Conservation (phyloP, 2,797 vertebrate genomes). For the Erethizon dorsatum region DNA sequence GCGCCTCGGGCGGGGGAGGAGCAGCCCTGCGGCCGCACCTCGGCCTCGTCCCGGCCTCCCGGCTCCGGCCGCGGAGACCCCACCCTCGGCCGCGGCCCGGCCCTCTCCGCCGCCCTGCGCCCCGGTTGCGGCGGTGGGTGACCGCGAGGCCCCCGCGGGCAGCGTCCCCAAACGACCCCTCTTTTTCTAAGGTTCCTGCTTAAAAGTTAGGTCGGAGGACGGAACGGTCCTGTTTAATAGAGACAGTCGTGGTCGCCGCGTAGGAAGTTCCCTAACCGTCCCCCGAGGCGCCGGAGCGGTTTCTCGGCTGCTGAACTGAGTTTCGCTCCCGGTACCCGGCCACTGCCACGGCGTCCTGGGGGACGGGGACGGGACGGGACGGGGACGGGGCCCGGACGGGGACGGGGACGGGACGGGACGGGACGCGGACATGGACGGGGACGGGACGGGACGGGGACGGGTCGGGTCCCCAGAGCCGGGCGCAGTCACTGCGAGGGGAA, state of each 20-base stretch:
- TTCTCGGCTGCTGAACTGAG: neutral
- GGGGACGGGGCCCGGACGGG: no score
- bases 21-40: constrained; percentile 58
- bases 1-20: constrained; percentile 85
- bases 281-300: neutral
- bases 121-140: neutral
- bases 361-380: no score
- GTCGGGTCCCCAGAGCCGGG: no score
- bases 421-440: no score
- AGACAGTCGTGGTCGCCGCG: neutral
- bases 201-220: constrained; percentile 11
- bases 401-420: no score
- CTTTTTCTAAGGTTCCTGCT: neutral
- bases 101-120: neutral
- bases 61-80: neutral
- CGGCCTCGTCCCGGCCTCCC: neutral
- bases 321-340: neutral
- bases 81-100: no score
- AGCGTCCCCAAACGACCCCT: no score
- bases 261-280: neutral
- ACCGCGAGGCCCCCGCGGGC: no score
- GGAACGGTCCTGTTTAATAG: neutral
- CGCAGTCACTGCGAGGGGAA: no score
- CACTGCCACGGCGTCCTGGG: constrained; percentile 37
- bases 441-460: no score